Evolutionary conservation across 2,888 invertebrate species (phyloP).

Genomic region (Drosophila merina): DNA sequence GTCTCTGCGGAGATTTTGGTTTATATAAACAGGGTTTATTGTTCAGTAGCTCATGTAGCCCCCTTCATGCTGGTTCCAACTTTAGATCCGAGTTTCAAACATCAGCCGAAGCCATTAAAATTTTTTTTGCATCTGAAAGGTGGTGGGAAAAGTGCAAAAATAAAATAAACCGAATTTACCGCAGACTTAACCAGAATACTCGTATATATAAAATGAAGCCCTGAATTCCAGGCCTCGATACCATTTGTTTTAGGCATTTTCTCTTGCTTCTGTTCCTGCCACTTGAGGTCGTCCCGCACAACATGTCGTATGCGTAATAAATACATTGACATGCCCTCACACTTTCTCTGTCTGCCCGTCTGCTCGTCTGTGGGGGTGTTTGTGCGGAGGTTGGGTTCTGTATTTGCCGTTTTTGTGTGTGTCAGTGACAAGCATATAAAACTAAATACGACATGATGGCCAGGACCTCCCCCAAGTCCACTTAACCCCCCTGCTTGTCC

Average conservation of each 20-base stretch:
- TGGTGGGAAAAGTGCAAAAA: conserved; percentile 7
- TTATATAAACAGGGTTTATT: conserved; percentile 26
- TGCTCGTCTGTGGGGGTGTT: background rate
- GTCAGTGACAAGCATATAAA: conserved; percentile 66
- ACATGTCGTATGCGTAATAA: conserved; percentile 67
- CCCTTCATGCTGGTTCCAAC: background rate
- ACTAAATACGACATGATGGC: conserved; percentile 62
- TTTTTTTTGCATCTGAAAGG: conserved; percentile 10
- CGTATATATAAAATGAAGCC: background rate
- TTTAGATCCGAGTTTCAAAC: conserved; percentile 9
- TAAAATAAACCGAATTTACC: conserved; percentile 1
- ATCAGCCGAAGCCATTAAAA: conserved; percentile 17
- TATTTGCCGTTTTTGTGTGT: conserved; percentile 15
- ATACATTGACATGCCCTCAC: conserved; percentile 45
- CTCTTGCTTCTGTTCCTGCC: conserved; percentile 15
- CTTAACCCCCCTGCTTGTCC: conserved; percentile 5
- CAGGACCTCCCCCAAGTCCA: conserved; percentile 15
- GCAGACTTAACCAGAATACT: background rate
- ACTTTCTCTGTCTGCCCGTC: conserved; percentile 6
- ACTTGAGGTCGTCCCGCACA: conserved; percentile 47
- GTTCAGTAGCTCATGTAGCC: conserved; percentile 5
- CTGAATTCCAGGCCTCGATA: background rate
- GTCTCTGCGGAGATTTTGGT: conserved; percentile 21
- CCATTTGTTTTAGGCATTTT: conserved; percentile 12
- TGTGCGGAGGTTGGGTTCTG: background rate